phyloP scores from a whole-genome alignment of 2,888 invertebrate genomes.

The Oligia strigilis region DNA sequence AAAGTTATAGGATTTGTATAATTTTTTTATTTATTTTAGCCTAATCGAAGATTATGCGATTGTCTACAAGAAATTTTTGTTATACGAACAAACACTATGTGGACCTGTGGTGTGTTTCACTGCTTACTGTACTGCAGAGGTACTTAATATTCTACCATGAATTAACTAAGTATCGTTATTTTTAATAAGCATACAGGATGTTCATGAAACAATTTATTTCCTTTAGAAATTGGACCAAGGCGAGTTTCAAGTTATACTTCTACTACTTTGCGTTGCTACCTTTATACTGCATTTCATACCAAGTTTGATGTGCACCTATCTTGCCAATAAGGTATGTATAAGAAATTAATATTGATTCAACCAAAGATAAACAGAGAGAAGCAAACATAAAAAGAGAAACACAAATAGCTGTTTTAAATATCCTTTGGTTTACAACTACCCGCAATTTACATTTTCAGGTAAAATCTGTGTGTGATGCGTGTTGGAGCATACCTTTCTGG shows the following conservation, averaged over 20 bases:
- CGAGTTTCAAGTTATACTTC: constrained; percentile 54
- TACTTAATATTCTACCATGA: not conserved
- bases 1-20: not conserved
- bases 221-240: constrained; percentile 57
- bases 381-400: not conserved
- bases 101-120: constrained; percentile 77
- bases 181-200: not conserved
- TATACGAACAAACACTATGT: constrained; percentile 77
- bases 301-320: constrained; percentile 57
- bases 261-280: constrained; percentile 25
- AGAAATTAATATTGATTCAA: not conserved
- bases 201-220: not conserved
- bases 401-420: not conserved
- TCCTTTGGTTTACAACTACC: not conserved
- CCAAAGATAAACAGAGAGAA: not conserved
- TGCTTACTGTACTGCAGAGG: constrained; percentile 73
- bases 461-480: constrained; percentile 76
- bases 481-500: constrained; percentile 81
- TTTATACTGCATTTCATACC: constrained; percentile 53
- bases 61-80: constrained; percentile 78
- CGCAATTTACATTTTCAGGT: constrained; percentile 64
- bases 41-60: constrained; percentile 73
- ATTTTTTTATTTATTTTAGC: constrained; percentile 58
- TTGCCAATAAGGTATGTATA: constrained; percentile 58
- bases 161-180: not conserved